A percentile compares a stretch with the other conserved stretches of the same genome.
Conservation (phyloP, 2,113 vertebrate genomes). For the Petroica traversi region DNA sequence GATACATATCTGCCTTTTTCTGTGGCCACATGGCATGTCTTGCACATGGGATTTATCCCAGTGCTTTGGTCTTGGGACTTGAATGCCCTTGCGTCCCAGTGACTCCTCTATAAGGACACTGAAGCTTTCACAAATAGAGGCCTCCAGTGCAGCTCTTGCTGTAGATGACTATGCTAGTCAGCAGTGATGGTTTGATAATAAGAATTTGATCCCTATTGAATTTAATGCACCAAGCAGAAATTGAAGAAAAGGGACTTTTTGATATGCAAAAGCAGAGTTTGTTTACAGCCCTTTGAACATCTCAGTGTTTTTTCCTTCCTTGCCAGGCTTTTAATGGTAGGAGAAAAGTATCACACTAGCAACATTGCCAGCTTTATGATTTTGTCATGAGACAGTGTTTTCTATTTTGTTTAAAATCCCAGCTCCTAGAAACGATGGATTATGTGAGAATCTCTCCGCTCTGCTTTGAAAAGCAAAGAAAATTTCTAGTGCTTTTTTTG, state of each 20-base stretch:
- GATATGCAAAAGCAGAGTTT: not conserved
- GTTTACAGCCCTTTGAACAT: not conserved
- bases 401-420: conserved; percentile 31
- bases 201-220: not conserved
- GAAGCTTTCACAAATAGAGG: not conserved
- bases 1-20: not conserved
- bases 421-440: conserved; percentile 38
- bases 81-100: not conserved
- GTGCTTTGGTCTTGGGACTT: not conserved
- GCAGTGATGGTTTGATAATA: not conserved
- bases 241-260: not conserved
- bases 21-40: not conserved
- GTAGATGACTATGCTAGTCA: not conserved
- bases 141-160: not conserved
- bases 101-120: not conserved
- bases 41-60: not conserved
- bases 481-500: not conserved
- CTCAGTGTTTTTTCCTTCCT: not conserved
- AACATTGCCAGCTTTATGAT: not conserved
- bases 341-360: conserved; percentile 1
- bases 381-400: conserved; percentile 39
- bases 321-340: not conserved
- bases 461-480: conserved; percentile 14
- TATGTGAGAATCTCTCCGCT: conserved; percentile 10
- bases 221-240: not conserved